A percentile compares a stretch with the other conserved stretches of the same genome.
Conservation (phyloP, 2,888 invertebrate genomes). For the Leptura quadrifasciata region DNA sequence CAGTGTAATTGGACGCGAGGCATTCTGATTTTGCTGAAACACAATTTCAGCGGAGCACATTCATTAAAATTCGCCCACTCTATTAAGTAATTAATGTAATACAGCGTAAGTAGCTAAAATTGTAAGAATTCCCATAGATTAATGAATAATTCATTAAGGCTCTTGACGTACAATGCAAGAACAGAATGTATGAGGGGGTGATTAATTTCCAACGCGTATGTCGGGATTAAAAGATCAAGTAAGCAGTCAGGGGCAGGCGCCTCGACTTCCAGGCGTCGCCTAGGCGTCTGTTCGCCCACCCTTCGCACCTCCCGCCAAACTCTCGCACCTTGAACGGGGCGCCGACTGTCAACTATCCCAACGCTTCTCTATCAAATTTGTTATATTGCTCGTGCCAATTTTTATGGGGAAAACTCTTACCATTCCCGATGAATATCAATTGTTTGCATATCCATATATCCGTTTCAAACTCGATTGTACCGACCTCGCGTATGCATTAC, state of each 20-base stretch:
- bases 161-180: constrained; percentile 68
- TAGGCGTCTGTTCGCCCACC: constrained; percentile 66
- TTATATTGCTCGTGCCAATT: constrained; percentile 33
- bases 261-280: constrained; percentile 73
- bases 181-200: constrained; percentile 65
- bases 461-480: constrained; percentile 15
- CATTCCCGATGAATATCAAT: constrained; percentile 35
- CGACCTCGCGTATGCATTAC: constrained; percentile 12
- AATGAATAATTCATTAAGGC: constrained; percentile 72
- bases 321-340: constrained; percentile 60
- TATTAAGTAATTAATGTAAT: constrained; percentile 66
- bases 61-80: constrained; percentile 57
- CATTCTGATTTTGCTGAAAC: not conserved
- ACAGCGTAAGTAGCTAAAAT: constrained; percentile 68
- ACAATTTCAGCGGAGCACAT: constrained; percentile 38
- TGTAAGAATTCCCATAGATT: constrained; percentile 71
- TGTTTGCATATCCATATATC: constrained; percentile 20
- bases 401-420: constrained; percentile 25
- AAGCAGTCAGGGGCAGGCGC: constrained; percentile 73
- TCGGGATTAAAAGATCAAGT: constrained; percentile 74
- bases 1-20: not conserved
- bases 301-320: constrained; percentile 58
- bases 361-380: constrained; percentile 59
- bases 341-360: constrained; percentile 63
- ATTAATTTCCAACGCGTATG: constrained; percentile 74